Evolutionary conservation across 2,888 invertebrate genomes (phyloP), one percentile per base, ranked within the genome.

Genomic region (Rhagonycha lutea): DNA sequence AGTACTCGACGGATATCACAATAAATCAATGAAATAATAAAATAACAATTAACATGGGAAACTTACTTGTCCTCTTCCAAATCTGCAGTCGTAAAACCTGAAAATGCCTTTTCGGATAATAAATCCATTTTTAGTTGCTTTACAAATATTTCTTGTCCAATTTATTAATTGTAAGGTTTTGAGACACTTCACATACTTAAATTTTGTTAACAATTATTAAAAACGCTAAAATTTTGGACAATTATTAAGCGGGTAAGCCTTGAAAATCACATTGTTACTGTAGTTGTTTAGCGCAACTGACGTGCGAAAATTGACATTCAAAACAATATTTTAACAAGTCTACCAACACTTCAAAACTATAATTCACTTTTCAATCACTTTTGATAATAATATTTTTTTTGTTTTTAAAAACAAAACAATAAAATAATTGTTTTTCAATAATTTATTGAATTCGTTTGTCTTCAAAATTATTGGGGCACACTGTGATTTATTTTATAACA

Each of bases 11-110:
- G 18, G 18, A 63, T 24, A 29, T 24, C 28, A 32, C 68, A 26
- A 32, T 23, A 14, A 23, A 65, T 65, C 26, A 65, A 65, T 65
- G 63, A 61, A 68, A 61, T 26, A 73, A 72, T 32, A 63, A 18
- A 26, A 71, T 68, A 29, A 61, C 60, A 61, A 28, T 47, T 24
- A 23, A 18, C 9, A 24, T 12, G 3, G 8, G 29, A 63, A 72
- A 74, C 77, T 77, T 72, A 77, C 77, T 65, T 69, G 12, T 74
- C 74, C 14, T 77, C 77, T 14, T 74, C 69, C 5, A 63, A 62
- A 32, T 18, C 63, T 8, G n/a, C 3, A 11, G 23, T 65, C 12
- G 63, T 69, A 74, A 74, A 70, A 77, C 69, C 74, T 74, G 69
- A 23, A 29, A 12, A 10, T 26, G 70, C 73, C 10, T 61, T 12